These are phyloP conservation scores for Luffia ferchaultella DNA, from an alignment of 2,888 invertebrate genomes.

Conservation along the genomic window DNA sequence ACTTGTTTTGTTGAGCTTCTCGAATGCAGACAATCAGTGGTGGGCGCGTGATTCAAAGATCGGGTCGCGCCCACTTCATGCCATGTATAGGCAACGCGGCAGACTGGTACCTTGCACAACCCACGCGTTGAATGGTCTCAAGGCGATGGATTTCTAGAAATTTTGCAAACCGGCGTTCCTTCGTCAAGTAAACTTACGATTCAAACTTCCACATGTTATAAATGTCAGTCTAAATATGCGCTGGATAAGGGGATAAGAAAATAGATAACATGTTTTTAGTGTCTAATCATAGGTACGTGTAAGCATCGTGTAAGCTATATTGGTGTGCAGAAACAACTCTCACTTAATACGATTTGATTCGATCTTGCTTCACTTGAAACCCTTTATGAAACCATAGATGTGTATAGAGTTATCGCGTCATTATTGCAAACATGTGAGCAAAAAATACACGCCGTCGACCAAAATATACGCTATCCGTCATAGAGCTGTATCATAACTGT, in stretches of 20 bases:
- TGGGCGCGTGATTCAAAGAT: slow-evolving; percentile 49
- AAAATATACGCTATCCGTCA: too few species aligned
- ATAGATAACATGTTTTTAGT: neutral
- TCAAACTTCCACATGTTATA: neutral
- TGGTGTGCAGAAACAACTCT: neutral
- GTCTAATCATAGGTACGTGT: neutral
- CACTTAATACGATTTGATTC: neutral
- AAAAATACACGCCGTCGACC: too few species aligned
- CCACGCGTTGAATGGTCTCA: slow-evolving; percentile 22
- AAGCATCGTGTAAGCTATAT: neutral
- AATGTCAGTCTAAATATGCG: neutral
- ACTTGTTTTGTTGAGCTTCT: neutral
- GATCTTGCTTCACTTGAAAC: too few species aligned
- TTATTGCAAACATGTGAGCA: too few species aligned
- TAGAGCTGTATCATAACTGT: too few species aligned
- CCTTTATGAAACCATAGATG: too few species aligned
- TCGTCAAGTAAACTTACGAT: neutral
- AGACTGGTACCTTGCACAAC: slow-evolving; percentile 28
- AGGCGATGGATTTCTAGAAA: neutral
- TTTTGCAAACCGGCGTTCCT: neutral
- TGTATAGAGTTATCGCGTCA: too few species aligned
- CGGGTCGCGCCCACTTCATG: slow-evolving; percentile 26
- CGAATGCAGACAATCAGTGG: slow-evolving; percentile 13
- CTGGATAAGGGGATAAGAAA: neutral
- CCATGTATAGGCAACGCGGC: slow-evolving; percentile 28